phyloP scores from a whole-genome alignment of 2,888 invertebrate species.

The Conomelus anceps region DNA sequence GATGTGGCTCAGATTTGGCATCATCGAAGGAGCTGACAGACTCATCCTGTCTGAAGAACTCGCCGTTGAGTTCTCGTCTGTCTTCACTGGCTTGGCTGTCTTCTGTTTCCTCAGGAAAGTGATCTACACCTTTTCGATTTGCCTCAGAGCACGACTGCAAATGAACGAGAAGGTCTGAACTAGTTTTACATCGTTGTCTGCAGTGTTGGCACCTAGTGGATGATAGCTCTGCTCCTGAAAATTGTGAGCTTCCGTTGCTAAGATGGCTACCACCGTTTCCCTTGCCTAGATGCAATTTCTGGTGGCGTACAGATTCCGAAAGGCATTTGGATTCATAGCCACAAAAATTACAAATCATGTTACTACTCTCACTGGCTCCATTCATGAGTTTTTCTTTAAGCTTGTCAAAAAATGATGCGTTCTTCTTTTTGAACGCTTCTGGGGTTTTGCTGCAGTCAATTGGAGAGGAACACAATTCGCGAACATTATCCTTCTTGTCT shows the following conservation, averaged over 20 bases:
- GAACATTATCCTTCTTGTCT: slow-evolving; percentile 7
- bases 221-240: slow-evolving; percentile 32
- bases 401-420: slow-evolving; percentile 74
- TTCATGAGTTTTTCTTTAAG: slow-evolving; percentile 66
- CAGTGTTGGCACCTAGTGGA: slow-evolving; percentile 81
- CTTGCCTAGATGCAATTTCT: slow-evolving; percentile 46
- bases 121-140: slow-evolving; percentile 27
- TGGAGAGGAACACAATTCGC: neutral
- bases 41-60: neutral
- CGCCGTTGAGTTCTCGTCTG: slow-evolving; percentile 12
- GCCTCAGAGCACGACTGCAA: slow-evolving; percentile 56
- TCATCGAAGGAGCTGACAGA: neutral
- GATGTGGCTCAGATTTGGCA: slow-evolving; percentile 48
- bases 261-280: slow-evolving; percentile 17
- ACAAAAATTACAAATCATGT: slow-evolving; percentile 61
- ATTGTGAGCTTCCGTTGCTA: slow-evolving; percentile 12
- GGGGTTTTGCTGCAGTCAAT: slow-evolving; percentile 25
- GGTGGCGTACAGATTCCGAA: slow-evolving; percentile 73
- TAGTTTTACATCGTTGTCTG: slow-evolving; percentile 78
- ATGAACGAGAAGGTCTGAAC: slow-evolving; percentile 68
- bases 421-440: slow-evolving; percentile 53
- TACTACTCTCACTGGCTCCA: slow-evolving; percentile 54
- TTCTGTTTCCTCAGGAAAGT: slow-evolving; percentile 36
- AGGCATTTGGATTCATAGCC: slow-evolving; percentile 73
- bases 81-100: slow-evolving; percentile 30